These are phyloP conservation scores for Tetramorium alpestre DNA, from an alignment of 1,140 invertebrate species.

Conservation along the genomic window DNA sequence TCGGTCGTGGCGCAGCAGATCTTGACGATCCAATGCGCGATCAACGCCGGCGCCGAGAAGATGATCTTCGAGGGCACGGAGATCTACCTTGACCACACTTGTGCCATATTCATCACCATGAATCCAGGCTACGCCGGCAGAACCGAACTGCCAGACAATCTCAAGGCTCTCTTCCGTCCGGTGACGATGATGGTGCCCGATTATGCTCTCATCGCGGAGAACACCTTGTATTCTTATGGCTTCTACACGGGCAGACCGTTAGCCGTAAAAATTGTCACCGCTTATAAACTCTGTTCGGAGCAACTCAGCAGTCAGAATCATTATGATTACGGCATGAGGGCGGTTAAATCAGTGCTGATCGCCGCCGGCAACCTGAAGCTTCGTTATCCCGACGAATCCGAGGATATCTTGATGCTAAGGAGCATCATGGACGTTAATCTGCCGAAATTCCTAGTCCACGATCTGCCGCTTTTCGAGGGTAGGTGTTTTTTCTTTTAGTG, in stretches of 20 bases:
- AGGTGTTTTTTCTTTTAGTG: not conserved
- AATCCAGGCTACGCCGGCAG: constrained; percentile 97
- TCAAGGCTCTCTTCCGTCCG: constrained; percentile 97
- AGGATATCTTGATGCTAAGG: constrained; percentile 93
- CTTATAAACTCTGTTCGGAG: constrained; percentile 96
- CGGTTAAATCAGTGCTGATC: constrained; percentile 95
- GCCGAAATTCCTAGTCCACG: constrained; percentile 96
- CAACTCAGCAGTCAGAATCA: constrained; percentile 97
- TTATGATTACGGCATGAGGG: constrained; percentile 97
- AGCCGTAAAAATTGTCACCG: constrained; percentile 97
- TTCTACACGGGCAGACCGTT: constrained; percentile 96
- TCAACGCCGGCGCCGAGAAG: constrained; percentile 91
- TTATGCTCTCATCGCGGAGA: constrained; percentile 97
- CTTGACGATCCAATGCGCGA: constrained; percentile 91
- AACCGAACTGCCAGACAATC: constrained; percentile 96
- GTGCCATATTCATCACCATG: constrained; percentile 98
- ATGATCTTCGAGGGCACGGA: constrained; percentile 97
- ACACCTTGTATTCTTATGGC: constrained; percentile 96
- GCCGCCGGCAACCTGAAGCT: constrained; percentile 96
- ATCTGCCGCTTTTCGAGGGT: constrained; percentile 93
- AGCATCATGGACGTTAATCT: constrained; percentile 98
- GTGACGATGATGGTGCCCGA: constrained; percentile 99
- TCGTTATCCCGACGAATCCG: constrained; percentile 93
- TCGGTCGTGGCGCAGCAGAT: constrained; percentile 98
- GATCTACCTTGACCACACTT: constrained; percentile 94